phyloP scores from a whole-genome alignment of 2,888 invertebrate genomes.

The Erebia epiphron region DNA sequence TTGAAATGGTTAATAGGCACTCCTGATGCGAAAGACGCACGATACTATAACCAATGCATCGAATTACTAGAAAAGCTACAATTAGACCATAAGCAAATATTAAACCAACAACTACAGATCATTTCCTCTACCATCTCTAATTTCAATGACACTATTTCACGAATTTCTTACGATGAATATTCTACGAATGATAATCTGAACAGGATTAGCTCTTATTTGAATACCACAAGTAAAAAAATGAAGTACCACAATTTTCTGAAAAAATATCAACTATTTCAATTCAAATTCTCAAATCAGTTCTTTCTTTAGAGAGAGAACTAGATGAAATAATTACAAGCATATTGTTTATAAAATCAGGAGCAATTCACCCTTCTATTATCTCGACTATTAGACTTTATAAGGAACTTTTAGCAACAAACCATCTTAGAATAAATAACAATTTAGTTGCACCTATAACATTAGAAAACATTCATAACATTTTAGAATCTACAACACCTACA shows the following conservation, averaged over 20 bases:
- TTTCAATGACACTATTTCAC: too few species aligned
- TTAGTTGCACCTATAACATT: conserved; percentile 41
- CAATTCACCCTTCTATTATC: conserved; percentile 29
- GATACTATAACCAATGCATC: too few species aligned
- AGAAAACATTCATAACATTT: conserved; percentile 43
- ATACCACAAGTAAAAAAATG: background rate
- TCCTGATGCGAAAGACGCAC: too few species aligned
- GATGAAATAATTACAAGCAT: conserved; percentile 21
- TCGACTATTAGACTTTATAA: conserved; percentile 25
- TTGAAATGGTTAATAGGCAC: too few species aligned
- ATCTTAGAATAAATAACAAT: background rate
- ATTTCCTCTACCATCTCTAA: too few species aligned
- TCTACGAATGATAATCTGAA: too few species aligned
- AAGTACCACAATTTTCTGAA: background rate
- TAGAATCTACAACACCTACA: conserved; percentile 42
- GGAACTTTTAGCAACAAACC: conserved; percentile 40
- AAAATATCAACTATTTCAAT: background rate
- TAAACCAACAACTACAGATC: too few species aligned
- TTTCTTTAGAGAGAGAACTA: conserved; percentile 19
- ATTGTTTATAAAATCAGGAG: conserved; percentile 26
- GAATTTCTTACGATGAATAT: too few species aligned
- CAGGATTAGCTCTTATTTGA: too few species aligned
- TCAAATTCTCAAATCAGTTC: background rate
- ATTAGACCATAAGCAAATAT: too few species aligned
- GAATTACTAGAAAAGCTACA: too few species aligned